Percentiles rank a stretch among this genome's conserved stretches.
These are phyloP conservation scores for Odontamblyopus rebecca DNA, from an alignment of 2,797 vertebrate genomes.

Conservation along the genomic window DNA sequence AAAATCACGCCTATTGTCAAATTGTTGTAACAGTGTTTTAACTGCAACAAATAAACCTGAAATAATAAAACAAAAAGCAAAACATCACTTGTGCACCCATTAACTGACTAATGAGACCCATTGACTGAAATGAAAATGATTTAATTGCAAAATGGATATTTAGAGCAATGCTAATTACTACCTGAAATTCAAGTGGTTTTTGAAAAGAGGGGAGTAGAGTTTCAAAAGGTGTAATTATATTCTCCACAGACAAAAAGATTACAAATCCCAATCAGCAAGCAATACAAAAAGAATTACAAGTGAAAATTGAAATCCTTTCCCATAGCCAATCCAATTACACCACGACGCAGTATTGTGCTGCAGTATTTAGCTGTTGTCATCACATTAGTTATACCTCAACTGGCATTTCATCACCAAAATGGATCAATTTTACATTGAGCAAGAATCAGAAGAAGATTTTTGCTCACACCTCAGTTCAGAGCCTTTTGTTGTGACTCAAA, in stretches of 20 bases:
- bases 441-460: slow-evolving; percentile 35
- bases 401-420: slow-evolving; percentile 18
- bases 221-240: slow-evolving; percentile 30
- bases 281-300: slow-evolving; percentile 2
- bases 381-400: slow-evolving; percentile 15
- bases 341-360: slow-evolving; percentile 15
- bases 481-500: slow-evolving; percentile 20
- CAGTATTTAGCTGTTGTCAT: slow-evolving; percentile 13
- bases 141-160: slow-evolving; percentile 21
- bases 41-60: slow-evolving; percentile 19
- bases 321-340: slow-evolving; percentile 32
- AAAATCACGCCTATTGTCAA: slow-evolving; percentile 40
- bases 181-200: slow-evolving; percentile 23
- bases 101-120: slow-evolving; percentile 14
- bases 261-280: slow-evolving; percentile 12
- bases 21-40: slow-evolving; percentile 39
- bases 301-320: slow-evolving; percentile 13
- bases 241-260: slow-evolving; percentile 29
- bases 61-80: slow-evolving; percentile 1
- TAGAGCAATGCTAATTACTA: slow-evolving; percentile 22
- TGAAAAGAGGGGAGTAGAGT: slow-evolving; percentile 27
- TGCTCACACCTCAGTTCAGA: slow-evolving; percentile 27
- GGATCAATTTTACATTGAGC: slow-evolving; percentile 27
- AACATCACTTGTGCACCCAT: slow-evolving; percentile 5
- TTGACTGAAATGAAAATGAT: slow-evolving; percentile 14